Evolutionary conservation across 2,797 vertebrate genomes (phyloP).

Genomic region (Alca torda): DNA sequence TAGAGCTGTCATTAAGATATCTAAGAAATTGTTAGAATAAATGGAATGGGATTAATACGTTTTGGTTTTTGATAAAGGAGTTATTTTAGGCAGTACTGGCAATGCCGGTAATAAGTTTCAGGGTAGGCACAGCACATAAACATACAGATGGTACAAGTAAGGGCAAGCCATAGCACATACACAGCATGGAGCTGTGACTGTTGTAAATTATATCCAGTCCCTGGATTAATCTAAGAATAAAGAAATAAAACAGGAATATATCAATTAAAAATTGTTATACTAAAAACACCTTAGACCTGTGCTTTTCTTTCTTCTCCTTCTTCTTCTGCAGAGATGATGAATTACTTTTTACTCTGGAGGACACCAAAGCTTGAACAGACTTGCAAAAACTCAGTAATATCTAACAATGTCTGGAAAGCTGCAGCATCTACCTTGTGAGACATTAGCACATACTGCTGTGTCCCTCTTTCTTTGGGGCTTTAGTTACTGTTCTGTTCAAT

Average conservation of each 20-base stretch:
- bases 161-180: background rate
- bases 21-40: background rate
- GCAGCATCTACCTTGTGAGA: background rate
- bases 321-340: background rate
- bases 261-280: background rate
- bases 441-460: accelerated
- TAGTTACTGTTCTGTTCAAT: background rate
- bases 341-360: background rate
- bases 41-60: background rate
- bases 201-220: background rate
- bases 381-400: background rate
- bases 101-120: background rate
- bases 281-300: background rate
- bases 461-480: background rate
- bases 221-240: conserved; percentile 8
- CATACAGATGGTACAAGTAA: background rate
- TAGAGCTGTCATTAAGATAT: background rate
- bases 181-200: background rate
- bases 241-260: background rate
- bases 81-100: background rate
- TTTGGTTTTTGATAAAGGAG: background rate
- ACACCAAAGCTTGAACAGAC: background rate
- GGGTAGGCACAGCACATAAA: background rate
- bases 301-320: background rate
- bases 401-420: background rate